Evolutionary conservation across 1,140 invertebrate species (phyloP), one percentile per base, ranked within the genome.

Genomic region (Drosophila subobscura): DNA sequence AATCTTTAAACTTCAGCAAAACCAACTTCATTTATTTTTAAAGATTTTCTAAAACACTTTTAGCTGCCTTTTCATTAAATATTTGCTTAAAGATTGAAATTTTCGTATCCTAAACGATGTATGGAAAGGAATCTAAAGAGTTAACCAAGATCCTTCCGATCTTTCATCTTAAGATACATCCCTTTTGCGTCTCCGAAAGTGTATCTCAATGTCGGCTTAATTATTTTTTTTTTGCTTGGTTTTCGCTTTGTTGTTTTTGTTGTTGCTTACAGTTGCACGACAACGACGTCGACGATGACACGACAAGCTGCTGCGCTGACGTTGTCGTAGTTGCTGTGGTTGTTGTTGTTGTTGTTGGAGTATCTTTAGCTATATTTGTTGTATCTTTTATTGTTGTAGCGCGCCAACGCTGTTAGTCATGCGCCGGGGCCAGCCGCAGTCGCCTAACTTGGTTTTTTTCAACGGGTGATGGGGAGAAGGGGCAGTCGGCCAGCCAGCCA

Each of bases 371-470:
- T 49, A 22, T 52, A 53, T 64, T 58, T 41, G 37, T 55, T 71
- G 57, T 58, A 50, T 49, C 37, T 75, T 53, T 68, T 68, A 78
- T 68, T 59, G 77, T 71, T 81, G 83, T 68, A 67, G 79, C 76
- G 81, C 67, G 78, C 81, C 83, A 75, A 80, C 83, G 71, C 65
- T 70, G 84, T 88, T 86, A 88, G 83, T 86, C 83, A 86, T 86
- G 84, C 81, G 66, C 56, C 49, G 66, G 76, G 66, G 60, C 76
- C 66, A 76, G 55, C 45, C 45, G 16, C 20, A 47, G 20, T 20
- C 68, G 52, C 81, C 85, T 88, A 86, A 86, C 70, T 78, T 81
- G 81, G 81, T 65, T 80, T 59, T 77, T 75, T 63, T 47, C 73
- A 72, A 58, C 42, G 64, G 49, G 52, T 41, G 72, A 58, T 46